Percentiles rank a stretch among this genome's conserved stretches.
These are phyloP conservation scores for Samia ricini DNA, from an alignment of 1,140 invertebrate genomes.

Conservation along the genomic window DNA sequence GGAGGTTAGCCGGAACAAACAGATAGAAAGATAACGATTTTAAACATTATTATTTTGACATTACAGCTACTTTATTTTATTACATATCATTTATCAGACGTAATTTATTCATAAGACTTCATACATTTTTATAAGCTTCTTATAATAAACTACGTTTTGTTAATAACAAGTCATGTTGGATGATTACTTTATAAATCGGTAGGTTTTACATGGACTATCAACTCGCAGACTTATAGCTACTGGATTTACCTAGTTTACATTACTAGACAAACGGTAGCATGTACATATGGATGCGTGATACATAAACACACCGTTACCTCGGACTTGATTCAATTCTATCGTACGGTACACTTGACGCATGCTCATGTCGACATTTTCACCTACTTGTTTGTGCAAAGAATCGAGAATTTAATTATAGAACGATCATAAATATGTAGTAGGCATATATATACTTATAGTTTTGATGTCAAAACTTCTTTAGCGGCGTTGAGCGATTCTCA, in stretches of 20 bases:
- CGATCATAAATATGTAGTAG: background rate
- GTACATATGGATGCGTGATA: slow-evolving; percentile 26
- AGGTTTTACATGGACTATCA: slow-evolving; percentile 1
- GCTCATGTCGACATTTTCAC: slow-evolving; percentile 28
- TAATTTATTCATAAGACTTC: too few species aligned
- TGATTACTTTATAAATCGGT: background rate
- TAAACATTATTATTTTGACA: too few species aligned
- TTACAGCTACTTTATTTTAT: too few species aligned
- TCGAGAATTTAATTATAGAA: background rate
- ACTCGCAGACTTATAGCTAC: background rate
- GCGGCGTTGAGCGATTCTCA: too few species aligned
- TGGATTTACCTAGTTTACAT: background rate
- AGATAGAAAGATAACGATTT: too few species aligned
- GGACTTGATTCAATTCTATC: slow-evolving; percentile 48
- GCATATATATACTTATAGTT: too few species aligned
- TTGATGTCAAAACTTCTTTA: too few species aligned
- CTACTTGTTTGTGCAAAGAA: slow-evolving; percentile 11
- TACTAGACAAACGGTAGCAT: slow-evolving; percentile 24
- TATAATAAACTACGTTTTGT: too few species aligned
- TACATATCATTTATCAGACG: too few species aligned
- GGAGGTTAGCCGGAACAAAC: too few species aligned
- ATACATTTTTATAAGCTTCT: too few species aligned
- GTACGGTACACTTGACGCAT: slow-evolving; percentile 48
- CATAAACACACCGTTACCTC: slow-evolving; percentile 42
- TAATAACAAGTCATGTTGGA: too few species aligned